Conservation (phyloP, 2,888 invertebrate species). For the Caenorhabditis sulstoni region DNA sequence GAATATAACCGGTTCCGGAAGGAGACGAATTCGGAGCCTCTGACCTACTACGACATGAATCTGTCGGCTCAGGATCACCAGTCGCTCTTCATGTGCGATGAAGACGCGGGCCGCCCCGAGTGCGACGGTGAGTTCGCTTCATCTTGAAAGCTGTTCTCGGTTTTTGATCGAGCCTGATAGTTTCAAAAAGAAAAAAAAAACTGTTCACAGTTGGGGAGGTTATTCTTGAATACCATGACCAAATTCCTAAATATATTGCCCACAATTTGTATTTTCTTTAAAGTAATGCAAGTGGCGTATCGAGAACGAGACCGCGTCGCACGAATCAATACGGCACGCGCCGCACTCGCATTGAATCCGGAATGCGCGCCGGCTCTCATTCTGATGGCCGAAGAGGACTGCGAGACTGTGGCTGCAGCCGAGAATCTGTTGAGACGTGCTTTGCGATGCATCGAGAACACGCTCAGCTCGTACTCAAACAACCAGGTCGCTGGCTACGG, state of each 20-base stretch:
- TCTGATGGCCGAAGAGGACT: slow-evolving; percentile 95
- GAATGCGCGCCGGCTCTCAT: slow-evolving; percentile 94
- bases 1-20: slow-evolving; percentile 94
- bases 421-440: slow-evolving; percentile 85
- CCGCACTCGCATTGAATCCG: slow-evolving; percentile 84
- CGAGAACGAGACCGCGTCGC: slow-evolving; percentile 93
- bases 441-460: slow-evolving; percentile 88
- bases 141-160: no score
- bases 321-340: slow-evolving; percentile 92
- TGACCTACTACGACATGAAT: slow-evolving; percentile 99
- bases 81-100: slow-evolving; percentile 94
- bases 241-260: no score
- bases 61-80: slow-evolving; percentile 98
- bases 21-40: slow-evolving; percentile 90
- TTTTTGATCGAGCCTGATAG: no score
- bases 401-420: slow-evolving; percentile 89
- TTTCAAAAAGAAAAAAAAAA: no score
- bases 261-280: slow-evolving; percentile 70
- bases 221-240: no score
- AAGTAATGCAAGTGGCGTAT: slow-evolving; percentile 89
- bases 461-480: slow-evolving; percentile 35
- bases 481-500: slow-evolving; percentile 37
- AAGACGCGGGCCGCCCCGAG: slow-evolving; percentile 90
- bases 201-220: no score
- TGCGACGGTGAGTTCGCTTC: slow-evolving; percentile 85